Conservation (phyloP, 2,797 vertebrate genomes). For the Chelonia mydas region DNA sequence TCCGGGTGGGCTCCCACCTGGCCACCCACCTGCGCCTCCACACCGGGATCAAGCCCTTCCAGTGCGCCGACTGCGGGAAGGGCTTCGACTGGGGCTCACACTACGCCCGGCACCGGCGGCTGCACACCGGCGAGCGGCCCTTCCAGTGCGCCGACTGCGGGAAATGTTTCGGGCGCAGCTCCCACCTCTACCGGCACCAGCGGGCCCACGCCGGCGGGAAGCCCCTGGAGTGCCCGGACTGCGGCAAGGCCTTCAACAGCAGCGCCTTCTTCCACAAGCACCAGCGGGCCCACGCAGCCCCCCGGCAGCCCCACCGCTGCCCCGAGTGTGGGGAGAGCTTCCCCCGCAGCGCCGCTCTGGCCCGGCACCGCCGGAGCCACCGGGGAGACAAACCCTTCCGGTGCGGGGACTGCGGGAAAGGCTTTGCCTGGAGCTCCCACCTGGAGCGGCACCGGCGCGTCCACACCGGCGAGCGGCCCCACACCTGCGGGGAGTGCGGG, state of each 20-base stretch:
- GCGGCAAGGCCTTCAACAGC: background rate
- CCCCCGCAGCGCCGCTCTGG: slow-evolving; percentile 78
- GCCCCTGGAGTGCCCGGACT: background rate
- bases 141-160: background rate
- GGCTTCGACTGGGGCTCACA: background rate
- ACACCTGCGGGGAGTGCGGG: slow-evolving; percentile 71
- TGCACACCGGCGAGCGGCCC: background rate
- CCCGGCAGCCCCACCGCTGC: background rate
- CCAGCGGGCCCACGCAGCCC: background rate
- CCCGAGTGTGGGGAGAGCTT: slow-evolving; percentile 76
- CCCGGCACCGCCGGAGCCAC: background rate
- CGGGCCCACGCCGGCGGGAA: background rate
- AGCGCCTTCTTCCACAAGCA: background rate
- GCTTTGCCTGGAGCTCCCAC: slow-evolving; percentile 83
- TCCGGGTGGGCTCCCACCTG: background rate
- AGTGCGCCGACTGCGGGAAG: background rate
- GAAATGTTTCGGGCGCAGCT: background rate
- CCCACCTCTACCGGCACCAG: background rate
- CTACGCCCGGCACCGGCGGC: background rate
- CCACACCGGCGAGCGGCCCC: slow-evolving; percentile 75
- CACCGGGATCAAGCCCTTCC: background rate
- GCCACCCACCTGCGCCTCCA: background rate
- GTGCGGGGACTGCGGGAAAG: slow-evolving; percentile 76
- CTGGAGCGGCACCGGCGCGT: slow-evolving; percentile 83
- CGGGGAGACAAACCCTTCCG: background rate